phyloP scores from a whole-genome alignment of 2,113 vertebrate genomes.

The Cromileptes altivelis region DNA sequence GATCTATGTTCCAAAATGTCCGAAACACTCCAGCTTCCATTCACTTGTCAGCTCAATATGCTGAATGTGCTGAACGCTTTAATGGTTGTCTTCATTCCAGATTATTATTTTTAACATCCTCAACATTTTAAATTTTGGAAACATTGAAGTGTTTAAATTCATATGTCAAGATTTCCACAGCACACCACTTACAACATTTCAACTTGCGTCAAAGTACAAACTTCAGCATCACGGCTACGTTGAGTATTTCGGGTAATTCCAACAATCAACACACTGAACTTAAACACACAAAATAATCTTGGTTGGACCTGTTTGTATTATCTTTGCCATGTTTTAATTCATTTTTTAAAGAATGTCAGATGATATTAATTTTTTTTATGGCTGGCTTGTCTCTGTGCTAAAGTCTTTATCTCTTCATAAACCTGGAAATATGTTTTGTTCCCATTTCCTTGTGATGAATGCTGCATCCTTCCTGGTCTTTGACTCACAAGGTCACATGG shows the following conservation, averaged over 20 bases:
- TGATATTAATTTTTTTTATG: neutral
- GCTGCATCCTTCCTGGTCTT: neutral
- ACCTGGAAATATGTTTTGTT: neutral
- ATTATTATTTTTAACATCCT: neutral
- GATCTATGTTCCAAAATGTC: neutral
- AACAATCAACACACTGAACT: neutral
- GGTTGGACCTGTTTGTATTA: neutral
- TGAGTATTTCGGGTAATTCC: neutral
- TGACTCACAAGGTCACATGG: slow-evolving; percentile 19
- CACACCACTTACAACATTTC: neutral
- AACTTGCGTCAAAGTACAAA: neutral
- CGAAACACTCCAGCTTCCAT: neutral
- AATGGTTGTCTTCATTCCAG: neutral
- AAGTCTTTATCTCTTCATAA: neutral
- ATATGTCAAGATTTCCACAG: neutral
- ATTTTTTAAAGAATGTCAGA: neutral
- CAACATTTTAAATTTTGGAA: neutral
- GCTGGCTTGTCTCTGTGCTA: neutral
- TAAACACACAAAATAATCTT: neutral
- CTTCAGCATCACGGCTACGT: neutral
- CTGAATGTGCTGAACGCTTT: neutral
- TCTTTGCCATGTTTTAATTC: neutral
- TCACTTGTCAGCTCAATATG: neutral
- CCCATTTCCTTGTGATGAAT: neutral
- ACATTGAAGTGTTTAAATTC: no score